Evolutionary conservation across 2,797 vertebrate genomes (phyloP).

Genomic region (Cottoperca gobio): DNA sequence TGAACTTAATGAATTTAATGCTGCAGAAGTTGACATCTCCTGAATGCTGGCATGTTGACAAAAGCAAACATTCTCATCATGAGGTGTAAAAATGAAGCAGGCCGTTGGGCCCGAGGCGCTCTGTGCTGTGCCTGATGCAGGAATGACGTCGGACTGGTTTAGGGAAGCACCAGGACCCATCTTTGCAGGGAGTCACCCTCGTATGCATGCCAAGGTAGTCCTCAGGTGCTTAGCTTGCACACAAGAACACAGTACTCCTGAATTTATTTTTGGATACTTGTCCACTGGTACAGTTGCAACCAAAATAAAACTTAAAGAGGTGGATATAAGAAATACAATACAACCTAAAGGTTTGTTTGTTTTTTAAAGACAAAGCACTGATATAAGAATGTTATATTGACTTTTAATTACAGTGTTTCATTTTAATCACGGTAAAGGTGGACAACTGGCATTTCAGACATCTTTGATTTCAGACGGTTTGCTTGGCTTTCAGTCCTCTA

Average conservation of each 20-base stretch:
- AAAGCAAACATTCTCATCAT: conserved; percentile 54
- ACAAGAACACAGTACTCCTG: conserved; percentile 15
- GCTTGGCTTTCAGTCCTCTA: background rate
- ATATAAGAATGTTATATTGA: background rate
- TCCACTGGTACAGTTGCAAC: background rate
- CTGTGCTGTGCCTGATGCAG: conserved; percentile 78
- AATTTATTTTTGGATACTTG: conserved; percentile 7
- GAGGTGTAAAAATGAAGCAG: conserved; percentile 58
- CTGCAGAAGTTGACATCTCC: background rate
- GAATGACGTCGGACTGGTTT: conserved; percentile 88
- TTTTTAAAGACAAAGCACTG: background rate
- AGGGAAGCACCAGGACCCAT: conserved; percentile 58
- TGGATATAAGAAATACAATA: too few species aligned
- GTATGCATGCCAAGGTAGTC: conserved; percentile 59
- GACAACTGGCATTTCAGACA: background rate
- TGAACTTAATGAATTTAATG: background rate
- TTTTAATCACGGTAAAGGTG: background rate
- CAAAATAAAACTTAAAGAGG: background rate
- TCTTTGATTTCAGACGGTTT: too few species aligned
- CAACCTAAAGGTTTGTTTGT: background rate
- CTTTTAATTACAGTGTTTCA: too few species aligned
- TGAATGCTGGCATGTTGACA: conserved; percentile 24
- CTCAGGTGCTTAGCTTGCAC: conserved; percentile 54
- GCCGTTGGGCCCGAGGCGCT: conserved; percentile 83
- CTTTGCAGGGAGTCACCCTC: conserved; percentile 67